Evolutionary conservation across 2,888 invertebrate species (phyloP), one percentile per base, ranked within the genome.

Genomic region (Darwinula stevensoni): DNA sequence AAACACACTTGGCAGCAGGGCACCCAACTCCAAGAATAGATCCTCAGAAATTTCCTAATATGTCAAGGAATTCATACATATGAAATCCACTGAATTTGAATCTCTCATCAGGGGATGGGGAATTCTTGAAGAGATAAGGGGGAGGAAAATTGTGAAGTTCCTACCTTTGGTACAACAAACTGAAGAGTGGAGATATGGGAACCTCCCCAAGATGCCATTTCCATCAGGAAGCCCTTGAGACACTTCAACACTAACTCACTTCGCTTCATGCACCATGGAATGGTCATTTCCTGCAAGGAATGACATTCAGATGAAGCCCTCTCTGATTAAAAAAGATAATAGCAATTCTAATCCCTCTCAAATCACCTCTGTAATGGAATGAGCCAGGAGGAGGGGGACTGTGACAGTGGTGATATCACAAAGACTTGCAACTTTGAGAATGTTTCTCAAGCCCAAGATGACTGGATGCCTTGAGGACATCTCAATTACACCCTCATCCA

Each of bases 171-270:
- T 31, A 82, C 64, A 36, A 82, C 56, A 48, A 76, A 75, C 49
- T 73, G 72, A 16, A 86, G 59, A 49, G 73, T 88, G 54, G 75
- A 74, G 38, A 80, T 57, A 52, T 75, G 76, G 1, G 75, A 71
- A 17, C 80, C 80, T 37, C 80, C 80, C 68, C 82, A 74, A 1
- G 82, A 75, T 5, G 76, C 73, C 61, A 84, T 80, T 59, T 97
- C 97, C 52, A 99, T 84, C 76, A 97, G 78, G 54, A 94, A 97
- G 3, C 97, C 97, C 57, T 97, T 99, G 32, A 88, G 78, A 55
- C 97, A 99, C 56, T 99, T 97, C 47, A 91, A 82, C 36, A 97
- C 75, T 39, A 97, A 58, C 56, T 97, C 97, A 2, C 94, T 91
- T 43, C 94, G 60, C 44, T 82, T 74, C 46, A 75, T 63, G 53